Base-by-base conservation (phyloP, 2,113 vertebrate genomes). In the Motacilla alba region DNA sequence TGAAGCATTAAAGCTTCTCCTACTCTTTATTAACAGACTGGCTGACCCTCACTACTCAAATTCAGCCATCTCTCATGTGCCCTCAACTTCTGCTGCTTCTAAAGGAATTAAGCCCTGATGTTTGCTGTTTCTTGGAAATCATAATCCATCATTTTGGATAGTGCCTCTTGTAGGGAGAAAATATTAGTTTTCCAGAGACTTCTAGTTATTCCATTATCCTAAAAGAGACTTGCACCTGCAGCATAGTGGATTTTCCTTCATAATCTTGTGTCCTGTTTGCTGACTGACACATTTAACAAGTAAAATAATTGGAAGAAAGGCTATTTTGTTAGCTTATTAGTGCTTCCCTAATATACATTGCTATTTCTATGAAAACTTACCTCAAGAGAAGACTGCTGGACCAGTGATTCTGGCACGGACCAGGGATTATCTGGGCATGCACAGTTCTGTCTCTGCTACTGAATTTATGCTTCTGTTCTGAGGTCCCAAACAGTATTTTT, bases 41-140 rank as follows among this genome's bases (percentile, higher is more conserved):
- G 3, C 44, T 83, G 63, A 56, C 50, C 74, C 59, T 85, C 66
- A 6, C n/a, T 63, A 31, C 56, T 87, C 56, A 81, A 88, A 78
- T 83, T 63, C 58, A 82, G 58, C 23, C 28, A 58, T 82, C 56
- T 90, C 78, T 89, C 31, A 41, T 13, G 8, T 72, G 53, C 47
- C 26, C 37, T 37, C 37, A 81, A 41, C 30, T 95, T 89, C 69
- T 70, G 43, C 43, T 91, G 23, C 78, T 93, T 86, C 64, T 92
- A 43, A 90, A 52, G 75, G 93, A 93, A 78, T 89, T 64, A 81
- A 91, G n/a, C 47, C 20, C 9, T 70, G 60, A 72, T 43, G 5
- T 78, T 94, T 88, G 77, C 50, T 44, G 44, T 88, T 94, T 87
- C 67, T 87, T 87, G 58, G 53, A 87, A 93, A 85, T 83, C 35